Evolutionary conservation across 2,888 invertebrate species (phyloP).

Genomic region (Dastarcus helophoroides): DNA sequence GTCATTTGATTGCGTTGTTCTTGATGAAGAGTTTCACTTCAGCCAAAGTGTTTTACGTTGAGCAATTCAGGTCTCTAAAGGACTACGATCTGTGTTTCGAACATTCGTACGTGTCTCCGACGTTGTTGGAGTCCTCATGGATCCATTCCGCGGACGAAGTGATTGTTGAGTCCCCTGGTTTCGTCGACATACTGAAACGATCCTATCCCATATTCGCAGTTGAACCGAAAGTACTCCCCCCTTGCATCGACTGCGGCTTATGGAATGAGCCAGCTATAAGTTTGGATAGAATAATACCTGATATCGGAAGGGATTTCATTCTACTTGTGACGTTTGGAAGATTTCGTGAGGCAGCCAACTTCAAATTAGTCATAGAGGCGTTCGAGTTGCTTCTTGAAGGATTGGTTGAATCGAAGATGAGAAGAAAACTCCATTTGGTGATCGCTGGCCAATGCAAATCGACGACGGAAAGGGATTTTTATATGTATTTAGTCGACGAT

Average conservation of each 20-base stretch:
- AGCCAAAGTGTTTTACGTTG: conserved; percentile 26
- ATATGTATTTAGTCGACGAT: conserved; percentile 24
- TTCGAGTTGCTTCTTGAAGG: conserved; percentile 28
- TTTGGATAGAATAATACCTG: conserved; percentile 28
- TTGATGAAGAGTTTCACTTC: conserved; percentile 24
- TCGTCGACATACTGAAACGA: conserved; percentile 26
- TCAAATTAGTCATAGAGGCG: conserved; percentile 27
- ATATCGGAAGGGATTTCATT: conserved; percentile 24
- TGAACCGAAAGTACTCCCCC: conserved; percentile 23
- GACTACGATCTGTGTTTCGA: conserved; percentile 19
- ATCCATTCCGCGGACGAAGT: conserved; percentile 29
- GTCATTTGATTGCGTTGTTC: conserved; percentile 23
- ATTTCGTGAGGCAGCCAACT: conserved; percentile 27
- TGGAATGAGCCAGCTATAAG: conserved; percentile 27
- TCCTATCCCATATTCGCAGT: conserved; percentile 24
- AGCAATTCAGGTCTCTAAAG: conserved; percentile 21
- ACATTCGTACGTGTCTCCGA: conserved; percentile 23
- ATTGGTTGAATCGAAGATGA: conserved; percentile 21
- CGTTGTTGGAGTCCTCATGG: conserved; percentile 24
- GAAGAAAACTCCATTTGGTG: conserved; percentile 26
- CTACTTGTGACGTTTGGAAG: conserved; percentile 29
- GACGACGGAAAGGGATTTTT: conserved; percentile 24
- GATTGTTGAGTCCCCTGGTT: conserved; percentile 26
- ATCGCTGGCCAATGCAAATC: conserved; percentile 28
- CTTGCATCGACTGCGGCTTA: conserved; percentile 28